phyloP scores from a whole-genome alignment of 2,888 invertebrate species.

The Eupsilia transversa region DNA sequence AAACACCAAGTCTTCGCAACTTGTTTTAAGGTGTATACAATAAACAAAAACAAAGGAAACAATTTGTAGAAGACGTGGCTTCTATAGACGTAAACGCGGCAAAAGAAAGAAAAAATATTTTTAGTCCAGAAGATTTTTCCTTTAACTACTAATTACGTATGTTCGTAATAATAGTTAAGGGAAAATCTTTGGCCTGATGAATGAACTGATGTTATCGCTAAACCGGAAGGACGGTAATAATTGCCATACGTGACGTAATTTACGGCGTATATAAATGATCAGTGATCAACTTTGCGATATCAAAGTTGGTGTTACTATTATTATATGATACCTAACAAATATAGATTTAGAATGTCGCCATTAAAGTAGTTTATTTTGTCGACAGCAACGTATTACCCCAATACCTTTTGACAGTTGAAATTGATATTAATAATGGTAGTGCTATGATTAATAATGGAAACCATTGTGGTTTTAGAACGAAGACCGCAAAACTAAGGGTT shows the following conservation, averaged over 20 bases:
- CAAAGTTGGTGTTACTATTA: neutral
- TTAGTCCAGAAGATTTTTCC: neutral
- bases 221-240: neutral
- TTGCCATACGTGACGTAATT: neutral
- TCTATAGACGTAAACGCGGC: neutral
- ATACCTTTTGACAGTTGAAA: conserved; percentile 7
- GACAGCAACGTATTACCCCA: neutral
- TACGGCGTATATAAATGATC: conserved; percentile 2
- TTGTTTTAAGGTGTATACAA: neutral
- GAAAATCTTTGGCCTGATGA: neutral
- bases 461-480: conserved; percentile 31
- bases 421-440: conserved; percentile 32
- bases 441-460: conserved; percentile 38
- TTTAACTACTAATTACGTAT: neutral
- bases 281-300: neutral
- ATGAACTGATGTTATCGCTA: conserved; percentile 19
- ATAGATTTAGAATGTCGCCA: neutral
- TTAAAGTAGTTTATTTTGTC: neutral
- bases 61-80: neutral
- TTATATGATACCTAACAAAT: neutral
- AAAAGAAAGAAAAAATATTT: neutral
- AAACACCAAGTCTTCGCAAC: neutral
- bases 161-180: neutral
- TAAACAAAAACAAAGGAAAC: neutral
- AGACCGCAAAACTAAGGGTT: conserved; percentile 41